Percentiles rank a stretch among this genome's conserved stretches.
Evolutionary conservation across 92 coral and sea anemone species (phyloP).

Genomic region (Micromussa lordhowensis): DNA sequence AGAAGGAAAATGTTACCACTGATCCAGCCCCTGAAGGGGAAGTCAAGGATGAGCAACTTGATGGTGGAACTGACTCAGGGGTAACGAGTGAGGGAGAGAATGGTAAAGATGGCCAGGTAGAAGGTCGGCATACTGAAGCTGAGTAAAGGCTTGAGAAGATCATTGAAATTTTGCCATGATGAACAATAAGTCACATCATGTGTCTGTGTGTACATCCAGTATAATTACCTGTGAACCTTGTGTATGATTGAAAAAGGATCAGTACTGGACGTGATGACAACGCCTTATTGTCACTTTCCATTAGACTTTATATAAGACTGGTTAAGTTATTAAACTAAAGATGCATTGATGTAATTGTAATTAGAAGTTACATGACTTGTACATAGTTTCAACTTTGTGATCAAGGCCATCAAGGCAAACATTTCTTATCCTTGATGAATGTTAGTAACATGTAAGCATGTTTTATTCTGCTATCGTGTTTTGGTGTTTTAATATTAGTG

Average conservation of each 20-base stretch:
- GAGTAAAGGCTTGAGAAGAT: neutral
- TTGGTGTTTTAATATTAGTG: neutral
- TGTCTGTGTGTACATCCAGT: neutral
- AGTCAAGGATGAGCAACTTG: conserved; percentile 31
- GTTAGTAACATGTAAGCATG: neutral
- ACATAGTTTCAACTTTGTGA: too few relatives aligned
- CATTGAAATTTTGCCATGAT: neutral
- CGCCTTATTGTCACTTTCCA: neutral
- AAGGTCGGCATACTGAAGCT: neutral
- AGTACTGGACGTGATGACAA: too few relatives aligned
- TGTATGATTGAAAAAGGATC: too few relatives aligned
- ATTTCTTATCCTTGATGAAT: neutral
- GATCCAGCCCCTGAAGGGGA: conserved; percentile 29
- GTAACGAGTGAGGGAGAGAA: conserved; percentile 60
- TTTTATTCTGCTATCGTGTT: neutral
- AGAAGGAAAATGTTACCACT: neutral
- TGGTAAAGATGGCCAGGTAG: conserved; percentile 21
- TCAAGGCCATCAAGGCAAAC: neutral
- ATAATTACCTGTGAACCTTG: neutral
- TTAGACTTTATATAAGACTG: too few relatives aligned
- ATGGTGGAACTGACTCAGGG: conserved; percentile 55
- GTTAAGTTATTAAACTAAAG: neutral
- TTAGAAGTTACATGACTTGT: neutral
- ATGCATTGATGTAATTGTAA: neutral
- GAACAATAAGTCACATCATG: neutral